Evolutionary conservation across 2,888 invertebrate genomes (phyloP), one percentile per base, ranked within the genome.

Genomic region (Sarcophaga carnaria): DNA sequence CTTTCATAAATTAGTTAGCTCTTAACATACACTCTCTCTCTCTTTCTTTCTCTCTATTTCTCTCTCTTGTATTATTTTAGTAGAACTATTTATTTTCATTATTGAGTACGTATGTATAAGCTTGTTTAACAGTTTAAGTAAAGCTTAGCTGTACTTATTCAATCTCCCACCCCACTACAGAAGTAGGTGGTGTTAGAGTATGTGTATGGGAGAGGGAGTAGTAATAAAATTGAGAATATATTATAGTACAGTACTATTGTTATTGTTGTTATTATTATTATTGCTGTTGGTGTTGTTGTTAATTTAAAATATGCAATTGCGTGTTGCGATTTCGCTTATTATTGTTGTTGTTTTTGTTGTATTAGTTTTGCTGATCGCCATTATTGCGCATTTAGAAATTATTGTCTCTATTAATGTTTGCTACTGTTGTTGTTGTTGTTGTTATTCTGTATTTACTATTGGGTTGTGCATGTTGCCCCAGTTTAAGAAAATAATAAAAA

Each of bases 341-440:
- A 27, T 72, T 75, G 66, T 60, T 71, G 64, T 37, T 82, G 62
- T 59, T 67, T 12, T 59, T 14, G 54, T 20, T 54, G 54, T 54
- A 54, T 17, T 12, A 54, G 54, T 69, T 25, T 59, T 54, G 12
- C 71, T 77, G 82, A 85, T 85, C 87, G 87, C 87, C 87, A 87
- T 87, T 87, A 87, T 85, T 85, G 80, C 80, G 77, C 83, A 78
- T 80, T 82, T 77, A 79, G 54, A 75, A 79, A 62, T 62, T 69
- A 22, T 67, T 75, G 17, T 49, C 54, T 27, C 6, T 69, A 2
- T 37, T 37, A 37, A 37, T 10, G 37, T 1, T 37, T 37, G 37
- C 37, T 37, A 37, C 17, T 54, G 54, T 54, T 54, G 12, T 59
- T 47, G 20, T 45, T 11, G 14, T 64, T 2, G 17, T 80, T 81